Conservation (phyloP, 2,797 vertebrate species). For the Lates japonicus region DNA sequence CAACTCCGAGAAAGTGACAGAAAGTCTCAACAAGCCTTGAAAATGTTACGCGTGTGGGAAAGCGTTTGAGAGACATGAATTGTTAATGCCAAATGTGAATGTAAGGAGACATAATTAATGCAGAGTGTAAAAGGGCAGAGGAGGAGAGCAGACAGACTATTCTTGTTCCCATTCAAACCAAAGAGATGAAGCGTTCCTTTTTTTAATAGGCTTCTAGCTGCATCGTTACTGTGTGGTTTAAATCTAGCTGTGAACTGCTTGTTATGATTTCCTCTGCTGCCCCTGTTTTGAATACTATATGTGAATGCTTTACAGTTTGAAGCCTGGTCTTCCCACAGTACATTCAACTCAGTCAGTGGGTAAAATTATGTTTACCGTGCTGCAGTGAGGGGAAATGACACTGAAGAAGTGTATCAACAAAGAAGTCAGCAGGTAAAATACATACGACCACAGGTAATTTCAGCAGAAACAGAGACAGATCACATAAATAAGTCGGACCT, state of each 20-base stretch:
- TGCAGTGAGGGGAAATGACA: slow-evolving; percentile 2
- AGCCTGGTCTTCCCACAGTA: neutral
- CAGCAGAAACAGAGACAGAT: neutral
- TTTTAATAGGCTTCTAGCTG: slow-evolving; percentile 5
- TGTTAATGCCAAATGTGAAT: slow-evolving; percentile 19
- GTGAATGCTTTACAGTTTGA: neutral
- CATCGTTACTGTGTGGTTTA: neutral
- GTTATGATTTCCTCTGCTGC: slow-evolving; percentile 1
- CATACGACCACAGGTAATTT: neutral
- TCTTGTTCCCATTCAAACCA: slow-evolving; percentile 20
- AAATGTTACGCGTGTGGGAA: slow-evolving; percentile 8
- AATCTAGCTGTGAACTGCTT: slow-evolving; percentile 13
- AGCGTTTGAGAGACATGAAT: slow-evolving; percentile 11
- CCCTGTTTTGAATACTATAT: slow-evolving; percentile 8
- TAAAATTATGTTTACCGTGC: neutral
- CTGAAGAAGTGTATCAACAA: neutral
- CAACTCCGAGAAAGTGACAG: slow-evolving; percentile 13
- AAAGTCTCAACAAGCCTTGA: slow-evolving; percentile 15
- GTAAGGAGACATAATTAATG: slow-evolving; percentile 30
- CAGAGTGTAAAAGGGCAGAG: slow-evolving; percentile 19
- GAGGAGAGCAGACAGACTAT: neutral
- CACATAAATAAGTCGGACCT: neutral
- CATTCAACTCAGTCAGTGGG: neutral
- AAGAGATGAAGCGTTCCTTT: slow-evolving; percentile 6
- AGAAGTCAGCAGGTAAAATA: slow-evolving; percentile 24